Evolutionary conservation across 2,888 invertebrate species (phyloP), one percentile per base, ranked within the genome.

Genomic region (Thera britannica): DNA sequence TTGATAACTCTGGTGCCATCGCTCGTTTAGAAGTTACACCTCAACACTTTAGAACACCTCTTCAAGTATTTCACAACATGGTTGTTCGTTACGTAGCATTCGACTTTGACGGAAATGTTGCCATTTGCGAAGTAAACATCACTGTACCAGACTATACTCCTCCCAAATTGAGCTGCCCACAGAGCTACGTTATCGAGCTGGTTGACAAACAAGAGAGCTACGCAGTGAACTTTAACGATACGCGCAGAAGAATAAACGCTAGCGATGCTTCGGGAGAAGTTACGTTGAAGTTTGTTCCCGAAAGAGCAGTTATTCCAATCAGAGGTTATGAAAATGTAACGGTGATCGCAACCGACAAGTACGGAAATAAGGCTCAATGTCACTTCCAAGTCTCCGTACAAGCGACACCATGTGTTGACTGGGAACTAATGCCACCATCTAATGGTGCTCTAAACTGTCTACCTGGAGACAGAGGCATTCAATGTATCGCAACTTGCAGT

Each of bases 71-170:
- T 88, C 96, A 98, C 83, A 98, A 98, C 74, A 97, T 97, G 82
- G 97, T 98, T 41, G 98, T 99, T 0, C 97, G 98, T 92, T 99
- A 99, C 82, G 97, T 98, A 0, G 99, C 99, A 2, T 99, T 98
- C 81, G 99, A 99, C 91, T 98, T 98, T 80, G 99, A 99, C 83
- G 99, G 99, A 75, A 99, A 99, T 83, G 98, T 98, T 11, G 99
- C 99, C 11, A 98, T 98, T 83, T 99, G 99, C 84, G 97, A 98
- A 94, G 98, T 99, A 44, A 98, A 98, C 80, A 98, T 99, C 44
- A 98, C 98, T 0, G 98, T 98, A 8, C 98, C 98, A 44, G 98
- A 98, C 88, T 97, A 98, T 63, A 98, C 98, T 0, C 98, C 98
- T 62, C 98, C 98, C 6, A 95, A 96, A 81, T 90, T 98, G 51